Evolutionary conservation across 2,888 invertebrate species (phyloP).

Genomic region (Pristionchus maxplancki): DNA sequence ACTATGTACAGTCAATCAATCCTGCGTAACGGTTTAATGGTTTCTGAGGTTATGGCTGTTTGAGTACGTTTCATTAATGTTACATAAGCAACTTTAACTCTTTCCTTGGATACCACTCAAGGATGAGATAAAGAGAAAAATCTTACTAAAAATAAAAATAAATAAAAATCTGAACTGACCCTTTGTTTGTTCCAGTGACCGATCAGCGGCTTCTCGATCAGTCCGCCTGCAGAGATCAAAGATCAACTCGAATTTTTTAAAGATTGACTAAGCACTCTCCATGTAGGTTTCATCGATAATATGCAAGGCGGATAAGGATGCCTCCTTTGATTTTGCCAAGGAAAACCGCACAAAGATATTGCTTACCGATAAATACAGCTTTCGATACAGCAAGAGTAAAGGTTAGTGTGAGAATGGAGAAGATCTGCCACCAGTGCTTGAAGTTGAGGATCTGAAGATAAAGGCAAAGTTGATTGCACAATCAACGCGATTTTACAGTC

Average conservation of each 20-base stretch:
- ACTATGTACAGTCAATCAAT: no score
- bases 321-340: not conserved
- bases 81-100: no score
- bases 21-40: no score
- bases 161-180: not conserved
- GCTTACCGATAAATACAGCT: not conserved
- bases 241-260: no score
- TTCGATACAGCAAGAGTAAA: not conserved
- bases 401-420: not conserved
- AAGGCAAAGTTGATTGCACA: not conserved
- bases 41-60: no score
- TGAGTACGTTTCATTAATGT: no score
- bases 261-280: no score
- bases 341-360: not conserved
- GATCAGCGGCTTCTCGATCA: constrained; percentile 24
- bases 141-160: not conserved
- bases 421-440: constrained; percentile 40
- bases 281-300: no score
- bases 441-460: constrained; percentile 1
- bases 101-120: no score
- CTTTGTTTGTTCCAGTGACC: constrained; percentile 11
- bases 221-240: constrained; percentile 22
- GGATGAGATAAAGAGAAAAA: no score
- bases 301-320: no score
- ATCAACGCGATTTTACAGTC: no score